Evolutionary conservation across 2,888 invertebrate genomes (phyloP).

Genomic region (Cantharis rufa): DNA sequence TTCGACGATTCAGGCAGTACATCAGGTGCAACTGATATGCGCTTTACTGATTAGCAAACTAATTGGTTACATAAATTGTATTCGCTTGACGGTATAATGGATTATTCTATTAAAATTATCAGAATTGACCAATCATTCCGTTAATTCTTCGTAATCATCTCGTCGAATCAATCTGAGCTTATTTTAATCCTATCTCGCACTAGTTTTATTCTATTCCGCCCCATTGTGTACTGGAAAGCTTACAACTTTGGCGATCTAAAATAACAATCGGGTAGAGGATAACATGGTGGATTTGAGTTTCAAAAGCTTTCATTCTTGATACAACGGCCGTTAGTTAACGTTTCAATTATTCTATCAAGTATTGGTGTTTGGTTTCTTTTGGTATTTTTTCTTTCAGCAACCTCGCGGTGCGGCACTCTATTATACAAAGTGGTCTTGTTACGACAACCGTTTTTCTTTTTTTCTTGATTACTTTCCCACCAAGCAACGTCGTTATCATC

Average conservation of each 20-base stretch:
- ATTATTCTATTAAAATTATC: constrained; percentile 30
- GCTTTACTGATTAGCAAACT: constrained; percentile 1
- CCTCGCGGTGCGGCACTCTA: constrained; percentile 6
- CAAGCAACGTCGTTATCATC: background rate
- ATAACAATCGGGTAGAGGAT: constrained; percentile 35
- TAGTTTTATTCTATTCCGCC: constrained; percentile 35
- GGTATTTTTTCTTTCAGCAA: constrained; percentile 3
- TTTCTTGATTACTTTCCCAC: constrained; percentile 17
- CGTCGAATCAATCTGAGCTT: constrained; percentile 38
- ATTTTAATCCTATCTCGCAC: constrained; percentile 37
- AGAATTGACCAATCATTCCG: constrained; percentile 38
- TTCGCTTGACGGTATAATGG: constrained; percentile 5
- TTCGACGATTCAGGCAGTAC: background rate
- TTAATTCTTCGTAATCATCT: constrained; percentile 38
- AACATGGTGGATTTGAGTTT: constrained; percentile 40
- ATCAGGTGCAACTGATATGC: constrained; percentile 8
- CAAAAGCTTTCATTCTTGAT: constrained; percentile 31
- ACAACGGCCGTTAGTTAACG: constrained; percentile 40
- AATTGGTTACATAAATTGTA: constrained; percentile 22
- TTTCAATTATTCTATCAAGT: constrained; percentile 39
- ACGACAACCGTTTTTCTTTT: constrained; percentile 5
- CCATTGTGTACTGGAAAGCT: constrained; percentile 40
- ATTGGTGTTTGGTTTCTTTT: constrained; percentile 25
- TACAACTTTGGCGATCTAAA: constrained; percentile 36
- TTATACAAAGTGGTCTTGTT: constrained; percentile 23